Percentiles rank a stretch among this genome's conserved stretches.
Conservation (phyloP, 1,140 invertebrate species). For the Drosophila kepulauana region DNA sequence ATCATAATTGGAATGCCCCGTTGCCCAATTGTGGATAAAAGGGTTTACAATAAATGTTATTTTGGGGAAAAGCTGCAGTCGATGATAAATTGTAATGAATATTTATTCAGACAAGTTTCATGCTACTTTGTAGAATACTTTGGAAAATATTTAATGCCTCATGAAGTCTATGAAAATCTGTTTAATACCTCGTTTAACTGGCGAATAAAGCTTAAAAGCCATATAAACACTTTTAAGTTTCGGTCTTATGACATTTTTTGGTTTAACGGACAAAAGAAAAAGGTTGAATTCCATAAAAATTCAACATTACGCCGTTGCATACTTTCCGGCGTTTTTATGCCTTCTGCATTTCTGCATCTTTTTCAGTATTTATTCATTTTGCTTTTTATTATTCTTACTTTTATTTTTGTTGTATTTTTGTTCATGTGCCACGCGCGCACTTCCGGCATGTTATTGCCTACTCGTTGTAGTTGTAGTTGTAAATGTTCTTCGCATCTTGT, state of each 20-base stretch:
- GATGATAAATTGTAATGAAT: neutral
- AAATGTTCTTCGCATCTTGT: neutral
- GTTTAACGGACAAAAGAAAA: neutral
- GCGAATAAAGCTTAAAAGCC: neutral
- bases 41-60: no score
- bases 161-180: neutral
- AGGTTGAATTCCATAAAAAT: slow-evolving; percentile 45
- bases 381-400: slow-evolving; percentile 23
- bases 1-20: slow-evolving; percentile 4
- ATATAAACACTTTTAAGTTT: neutral
- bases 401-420: slow-evolving; percentile 36
- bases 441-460: slow-evolving; percentile 76
- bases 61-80: no score
- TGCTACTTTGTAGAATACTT: neutral
- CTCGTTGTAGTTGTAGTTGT: slow-evolving; percentile 39
- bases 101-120: neutral
- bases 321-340: slow-evolving; percentile 59
- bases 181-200: neutral
- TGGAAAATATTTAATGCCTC: neutral
- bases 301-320: slow-evolving; percentile 59
- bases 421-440: slow-evolving; percentile 71
- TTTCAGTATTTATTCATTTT: slow-evolving; percentile 34
- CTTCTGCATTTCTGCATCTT: slow-evolving; percentile 45
- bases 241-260: neutral
- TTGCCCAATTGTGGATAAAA: neutral